These are phyloP conservation scores for Drosophila mauritiana DNA, from an alignment of 1,140 invertebrate genomes.

Conservation along the genomic window DNA sequence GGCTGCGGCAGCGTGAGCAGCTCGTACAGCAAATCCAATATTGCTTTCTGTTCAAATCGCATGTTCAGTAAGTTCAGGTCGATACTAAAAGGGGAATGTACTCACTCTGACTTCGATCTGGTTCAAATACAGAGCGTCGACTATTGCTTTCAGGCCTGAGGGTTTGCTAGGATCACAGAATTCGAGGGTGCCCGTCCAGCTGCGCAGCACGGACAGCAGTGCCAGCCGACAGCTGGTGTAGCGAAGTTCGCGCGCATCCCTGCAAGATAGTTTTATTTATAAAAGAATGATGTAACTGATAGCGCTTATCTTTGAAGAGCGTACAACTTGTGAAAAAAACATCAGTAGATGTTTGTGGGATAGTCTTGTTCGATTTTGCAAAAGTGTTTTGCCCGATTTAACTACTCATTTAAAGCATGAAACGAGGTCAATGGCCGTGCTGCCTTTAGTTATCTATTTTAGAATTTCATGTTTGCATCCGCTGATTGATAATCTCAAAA, in stretches of 20 bases:
- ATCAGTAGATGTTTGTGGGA: no score
- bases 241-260: conserved; percentile 92
- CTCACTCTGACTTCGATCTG: conserved; percentile 94
- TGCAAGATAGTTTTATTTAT: conserved; percentile 69
- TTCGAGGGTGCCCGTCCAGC: conserved; percentile 94
- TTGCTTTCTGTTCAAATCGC: conserved; percentile 89
- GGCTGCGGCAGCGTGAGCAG: conserved; percentile 93
- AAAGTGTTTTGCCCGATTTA: no score
- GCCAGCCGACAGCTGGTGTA: conserved; percentile 94
- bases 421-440: no score
- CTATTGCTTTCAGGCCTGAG: conserved; percentile 91
- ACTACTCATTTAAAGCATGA: no score
- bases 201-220: conserved; percentile 92
- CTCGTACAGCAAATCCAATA: conserved; percentile 96
- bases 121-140: conserved; percentile 94
- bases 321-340: no score
- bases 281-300: background rate
- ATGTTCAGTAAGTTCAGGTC: conserved; percentile 59
- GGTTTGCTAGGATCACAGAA: conserved; percentile 91
- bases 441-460: no score
- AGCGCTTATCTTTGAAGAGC: background rate
- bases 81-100: background rate
- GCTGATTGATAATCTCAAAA: background rate
- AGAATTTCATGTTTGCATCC: no score
- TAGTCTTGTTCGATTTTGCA: no score